A percentile compares a stretch with the other conserved stretches of the same genome.
phyloP scores from a whole-genome alignment of 2,888 invertebrate species.

The Ectropis crepuscularia region DNA sequence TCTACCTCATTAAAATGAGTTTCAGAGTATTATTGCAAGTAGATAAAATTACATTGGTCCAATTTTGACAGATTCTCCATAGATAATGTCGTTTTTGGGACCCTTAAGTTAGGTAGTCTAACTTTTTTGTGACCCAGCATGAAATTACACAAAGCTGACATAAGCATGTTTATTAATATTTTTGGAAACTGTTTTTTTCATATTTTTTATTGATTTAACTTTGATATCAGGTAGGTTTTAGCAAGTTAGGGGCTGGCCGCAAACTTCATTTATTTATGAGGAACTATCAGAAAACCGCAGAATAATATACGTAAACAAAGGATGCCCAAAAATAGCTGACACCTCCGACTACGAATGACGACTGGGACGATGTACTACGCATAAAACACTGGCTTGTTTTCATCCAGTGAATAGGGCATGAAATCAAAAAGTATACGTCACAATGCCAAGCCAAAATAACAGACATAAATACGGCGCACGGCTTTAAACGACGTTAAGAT shows the following conservation, averaged over 20 bases:
- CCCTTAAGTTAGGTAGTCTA: too few species aligned
- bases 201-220: too few species aligned
- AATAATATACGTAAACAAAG: conserved; percentile 52
- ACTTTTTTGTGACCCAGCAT: too few species aligned
- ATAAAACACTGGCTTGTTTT: conserved; percentile 53
- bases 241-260: background rate
- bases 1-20: too few species aligned
- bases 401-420: conserved; percentile 49
- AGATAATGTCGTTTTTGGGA: too few species aligned
- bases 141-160: too few species aligned
- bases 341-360: conserved; percentile 49
- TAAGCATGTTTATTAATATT: too few species aligned
- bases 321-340: conserved; percentile 58
- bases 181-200: too few species aligned
- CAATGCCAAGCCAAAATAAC: conserved; percentile 25
- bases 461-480: background rate
- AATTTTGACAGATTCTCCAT: too few species aligned
- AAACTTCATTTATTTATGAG: background rate
- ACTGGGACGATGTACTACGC: conserved; percentile 57
- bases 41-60: too few species aligned
- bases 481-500: background rate
- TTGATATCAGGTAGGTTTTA: background rate
- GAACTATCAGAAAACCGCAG: conserved; percentile 19
- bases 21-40: too few species aligned
- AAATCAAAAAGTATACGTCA: conserved; percentile 55